Percentiles rank a stretch among this genome's conserved stretches.
phyloP scores from a whole-genome alignment of 1,140 invertebrate genomes.

The Scaptodrosophila lebanonensis region DNA sequence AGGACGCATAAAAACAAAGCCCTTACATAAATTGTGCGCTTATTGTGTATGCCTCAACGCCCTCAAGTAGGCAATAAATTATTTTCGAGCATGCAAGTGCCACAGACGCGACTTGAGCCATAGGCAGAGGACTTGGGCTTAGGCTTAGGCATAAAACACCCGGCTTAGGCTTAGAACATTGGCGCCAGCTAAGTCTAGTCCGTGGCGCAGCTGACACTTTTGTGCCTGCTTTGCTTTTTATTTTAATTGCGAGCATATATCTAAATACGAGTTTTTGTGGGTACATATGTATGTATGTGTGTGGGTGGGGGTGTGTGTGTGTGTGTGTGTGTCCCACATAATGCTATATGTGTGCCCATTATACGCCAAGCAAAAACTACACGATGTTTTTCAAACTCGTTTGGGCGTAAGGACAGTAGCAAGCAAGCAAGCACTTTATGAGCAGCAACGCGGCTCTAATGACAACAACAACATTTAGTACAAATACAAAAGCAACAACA shows the following conservation, averaged over 20 bases:
- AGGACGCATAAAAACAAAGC: slow-evolving; percentile 8
- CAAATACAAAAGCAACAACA: slow-evolving; percentile 8
- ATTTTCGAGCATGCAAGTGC: slow-evolving; percentile 51
- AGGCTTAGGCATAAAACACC: slow-evolving; percentile 1
- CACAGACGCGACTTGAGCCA: no score
- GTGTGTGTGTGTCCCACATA: slow-evolving; percentile 24
- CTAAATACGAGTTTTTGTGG: slow-evolving; percentile 12
- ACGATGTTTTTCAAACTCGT: slow-evolving; percentile 27
- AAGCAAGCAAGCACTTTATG: slow-evolving; percentile 35
- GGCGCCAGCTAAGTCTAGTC: slow-evolving; percentile 8
- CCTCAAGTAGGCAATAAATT: slow-evolving; percentile 61
- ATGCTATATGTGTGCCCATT: slow-evolving; percentile 36
- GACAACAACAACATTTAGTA: background rate
- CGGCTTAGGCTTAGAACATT: slow-evolving; percentile 11
- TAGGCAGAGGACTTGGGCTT: slow-evolving; percentile 12
- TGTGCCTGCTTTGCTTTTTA: slow-evolving; percentile 57
- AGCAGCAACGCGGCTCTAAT: slow-evolving; percentile 10
- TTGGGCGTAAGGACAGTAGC: slow-evolving; percentile 26
- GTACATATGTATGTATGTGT: no score
- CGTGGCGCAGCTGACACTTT: slow-evolving; percentile 29
- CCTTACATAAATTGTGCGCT: slow-evolving; percentile 50
- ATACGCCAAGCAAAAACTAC: slow-evolving; percentile 1
- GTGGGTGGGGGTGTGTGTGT: no score
- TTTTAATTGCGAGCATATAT: slow-evolving; percentile 64
- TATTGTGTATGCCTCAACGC: slow-evolving; percentile 37